phyloP scores from a whole-genome alignment of 2,888 invertebrate genomes.

The Mylabris sibirica region DNA sequence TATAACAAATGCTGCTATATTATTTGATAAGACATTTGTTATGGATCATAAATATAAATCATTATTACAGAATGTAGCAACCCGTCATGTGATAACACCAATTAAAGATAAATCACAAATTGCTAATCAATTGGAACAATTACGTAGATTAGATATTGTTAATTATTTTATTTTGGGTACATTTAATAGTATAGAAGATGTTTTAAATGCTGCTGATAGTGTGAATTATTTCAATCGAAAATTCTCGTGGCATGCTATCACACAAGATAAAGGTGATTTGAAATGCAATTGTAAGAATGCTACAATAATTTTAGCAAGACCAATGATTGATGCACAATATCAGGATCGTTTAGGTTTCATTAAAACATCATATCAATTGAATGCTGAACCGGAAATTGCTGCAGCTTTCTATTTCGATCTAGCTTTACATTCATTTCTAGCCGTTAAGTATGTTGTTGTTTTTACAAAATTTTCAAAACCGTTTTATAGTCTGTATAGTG shows the following conservation, averaged over 20 bases:
- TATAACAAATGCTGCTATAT: constrained; percentile 89
- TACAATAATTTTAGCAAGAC: constrained; percentile 77
- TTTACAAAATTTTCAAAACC: background rate
- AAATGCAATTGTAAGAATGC: constrained; percentile 80
- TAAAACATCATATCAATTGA: constrained; percentile 75
- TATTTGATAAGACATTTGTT: constrained; percentile 79
- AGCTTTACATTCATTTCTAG: constrained; percentile 74
- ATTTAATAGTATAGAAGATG: constrained; percentile 69
- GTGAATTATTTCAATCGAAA: constrained; percentile 80
- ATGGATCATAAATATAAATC: constrained; percentile 96
- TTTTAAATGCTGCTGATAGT: constrained; percentile 68
- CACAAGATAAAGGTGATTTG: constrained; percentile 77
- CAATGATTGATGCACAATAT: constrained; percentile 72
- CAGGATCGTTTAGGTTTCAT: constrained; percentile 76
- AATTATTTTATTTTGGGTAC: constrained; percentile 88
- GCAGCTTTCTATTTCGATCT: constrained; percentile 91
- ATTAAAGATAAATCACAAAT: constrained; percentile 66
- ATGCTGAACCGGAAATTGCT: constrained; percentile 76
- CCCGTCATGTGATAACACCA: constrained; percentile 86
- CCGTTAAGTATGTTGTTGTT: constrained; percentile 69
- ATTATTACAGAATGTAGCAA: constrained; percentile 86
- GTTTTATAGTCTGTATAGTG: too few species aligned
- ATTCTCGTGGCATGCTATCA: constrained; percentile 87
- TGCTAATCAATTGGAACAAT: constrained; percentile 73
- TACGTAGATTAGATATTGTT: constrained; percentile 84